Evolutionary conservation across 2,113 vertebrate genomes (phyloP), one percentile per base, ranked within the genome.

Genomic region (Otolemur garnettii): DNA sequence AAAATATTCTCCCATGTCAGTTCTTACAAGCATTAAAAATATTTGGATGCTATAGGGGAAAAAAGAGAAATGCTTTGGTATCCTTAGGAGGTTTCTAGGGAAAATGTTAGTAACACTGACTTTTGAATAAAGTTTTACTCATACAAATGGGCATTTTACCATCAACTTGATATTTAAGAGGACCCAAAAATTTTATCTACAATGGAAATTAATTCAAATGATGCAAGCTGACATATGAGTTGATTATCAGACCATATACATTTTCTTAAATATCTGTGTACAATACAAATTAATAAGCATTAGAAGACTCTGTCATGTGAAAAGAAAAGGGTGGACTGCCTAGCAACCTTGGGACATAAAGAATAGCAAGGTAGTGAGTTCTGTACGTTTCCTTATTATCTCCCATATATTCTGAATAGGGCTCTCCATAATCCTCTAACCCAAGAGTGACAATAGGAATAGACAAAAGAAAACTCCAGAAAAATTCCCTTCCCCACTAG

Each of bases 131-230:
- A 79, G 33, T 87, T 91, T 95, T 69, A 59, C 33, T 13, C 26
- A 91, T 55, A 60, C 21, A 90, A 92, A 87, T 82, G 45, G 60
- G 24, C n/a, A 93, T 28, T 64, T 92, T 62, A 84, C 10, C 95
- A 72, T 78, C 59, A 95, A 90, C 7, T 68, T 94, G 42, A 95
- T 93, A 96, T 89, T 92, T 69, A 91, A 91, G 45, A 89, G 75
- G 53, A 62, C 10, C 11, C 80, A 90, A 80, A 97, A 97, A 79
- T 89, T 18, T 66, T 95, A 75, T 66, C 66, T 78, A 95, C 9
- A 69, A 91, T 74, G 83, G 94, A 96, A 90, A 87, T 83, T 30
- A 93, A 75, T 89, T 91, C 62, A 80, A 83, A 57, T 72, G 50
- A 95, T 90, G 17, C 17, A 93, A 93, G 9, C 30, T 95, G 80